phyloP scores from a whole-genome alignment of 2,888 invertebrate species.

The Exocentrus adspersus region DNA sequence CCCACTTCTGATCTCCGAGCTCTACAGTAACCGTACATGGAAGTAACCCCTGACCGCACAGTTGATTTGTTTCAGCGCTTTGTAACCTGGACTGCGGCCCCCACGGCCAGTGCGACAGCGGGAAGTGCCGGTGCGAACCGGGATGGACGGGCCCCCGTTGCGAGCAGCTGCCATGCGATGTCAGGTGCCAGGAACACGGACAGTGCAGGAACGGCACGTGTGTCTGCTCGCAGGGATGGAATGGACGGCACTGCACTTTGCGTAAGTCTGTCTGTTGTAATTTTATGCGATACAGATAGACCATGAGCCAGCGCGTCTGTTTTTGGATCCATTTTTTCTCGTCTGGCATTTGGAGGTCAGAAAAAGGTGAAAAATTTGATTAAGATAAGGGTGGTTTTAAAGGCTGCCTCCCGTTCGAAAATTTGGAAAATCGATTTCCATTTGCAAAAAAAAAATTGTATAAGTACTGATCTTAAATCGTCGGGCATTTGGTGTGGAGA shows the following conservation, averaged over 20 bases:
- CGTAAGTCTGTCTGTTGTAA: constrained; percentile 74
- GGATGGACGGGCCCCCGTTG: constrained; percentile 96
- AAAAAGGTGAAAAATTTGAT: too few species aligned
- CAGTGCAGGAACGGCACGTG: constrained; percentile 98
- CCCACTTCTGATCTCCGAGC: not conserved
- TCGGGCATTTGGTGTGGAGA: too few species aligned
- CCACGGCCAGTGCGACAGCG: constrained; percentile 93
- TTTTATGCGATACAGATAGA: too few species aligned
- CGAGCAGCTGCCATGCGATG: constrained; percentile 91
- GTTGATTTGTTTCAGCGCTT: constrained; percentile 71
- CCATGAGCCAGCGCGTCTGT: too few species aligned
- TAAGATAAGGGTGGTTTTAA: too few species aligned
- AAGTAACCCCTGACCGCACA: constrained; percentile 5
- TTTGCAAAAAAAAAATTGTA: too few species aligned
- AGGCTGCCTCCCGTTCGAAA: too few species aligned
- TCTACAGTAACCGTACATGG: too few species aligned
- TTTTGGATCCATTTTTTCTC: too few species aligned
- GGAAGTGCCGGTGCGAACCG: constrained; percentile 88
- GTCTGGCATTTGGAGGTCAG: too few species aligned
- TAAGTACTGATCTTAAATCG: too few species aligned
- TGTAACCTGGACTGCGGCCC: constrained; percentile 94
- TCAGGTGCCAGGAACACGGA: constrained; percentile 93
- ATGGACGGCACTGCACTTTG: constrained; percentile 95
- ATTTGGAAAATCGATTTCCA: too few species aligned
- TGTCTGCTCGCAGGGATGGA: constrained; percentile 98